Base-by-base conservation (phyloP, 2,888 invertebrate species). In the Drosophila paramelanica region DNA sequence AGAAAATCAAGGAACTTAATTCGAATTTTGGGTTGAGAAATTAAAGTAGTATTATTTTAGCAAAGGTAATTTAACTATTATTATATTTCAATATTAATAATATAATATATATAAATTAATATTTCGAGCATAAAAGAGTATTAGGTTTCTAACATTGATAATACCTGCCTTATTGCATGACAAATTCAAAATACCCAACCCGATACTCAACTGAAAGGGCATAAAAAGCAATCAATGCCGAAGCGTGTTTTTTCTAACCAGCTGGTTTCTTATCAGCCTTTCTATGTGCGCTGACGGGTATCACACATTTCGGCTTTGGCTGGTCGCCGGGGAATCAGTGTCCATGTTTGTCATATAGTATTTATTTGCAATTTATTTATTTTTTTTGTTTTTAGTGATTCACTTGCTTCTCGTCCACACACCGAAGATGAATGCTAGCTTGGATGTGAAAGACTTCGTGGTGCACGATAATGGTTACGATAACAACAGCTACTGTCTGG, bases 401-500 rank as follows among this genome's bases (percentile, higher is more conserved):
- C 46, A 62, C 38, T 31, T 42, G 42, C 25, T n/a, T 25, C 17
- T 27, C 17, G 14, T 13, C n/a, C 17, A n/a, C 8, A 36, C 14
- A 13, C 13, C 13, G 13, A 17, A 10, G n/a, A n/a, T n/a, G 25
- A 17, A n/a, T 1, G 33, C 11, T 10, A 55, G 2, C 31, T 39
- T 3, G 3, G 53, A 50, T 17, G 59, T 71, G 13, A 11, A 50
- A 20, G 39, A 66, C 41, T 31, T 59, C 8, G 13, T 27, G n/a
- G 38, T 60, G 7, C 14, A 33, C 10, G 52, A 64, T 11, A 47
- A 47, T 43, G 89, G 84, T 2, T 78, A 79, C 55, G 49, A 73
- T n/a, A 58, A 73, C 58, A 67, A 61, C 53, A 68, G 66, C 3
- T 78, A 72, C 57, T 91, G 92, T 49, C 59, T 69, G 42, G 53